Percentiles rank a stretch among this genome's conserved stretches.
phyloP scores from a whole-genome alignment of 1,140 invertebrate genomes.

The Archegozetes longisetosus region DNA sequence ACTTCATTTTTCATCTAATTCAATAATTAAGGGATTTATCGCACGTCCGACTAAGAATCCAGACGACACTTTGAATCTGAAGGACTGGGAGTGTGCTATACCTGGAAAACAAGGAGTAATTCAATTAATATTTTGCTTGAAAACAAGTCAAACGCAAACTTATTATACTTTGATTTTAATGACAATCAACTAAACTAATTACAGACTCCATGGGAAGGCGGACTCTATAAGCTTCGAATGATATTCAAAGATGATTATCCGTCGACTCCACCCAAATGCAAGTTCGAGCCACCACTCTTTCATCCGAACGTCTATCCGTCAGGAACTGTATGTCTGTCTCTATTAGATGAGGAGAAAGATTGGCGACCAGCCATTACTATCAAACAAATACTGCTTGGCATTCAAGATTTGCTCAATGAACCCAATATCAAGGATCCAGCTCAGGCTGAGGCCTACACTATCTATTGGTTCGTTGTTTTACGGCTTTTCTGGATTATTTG shows the following conservation, averaged over 20 bases:
- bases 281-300: slow-evolving; percentile 97
- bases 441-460: slow-evolving; percentile 98
- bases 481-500: slow-evolving; percentile 27
- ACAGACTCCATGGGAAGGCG: slow-evolving; percentile 83
- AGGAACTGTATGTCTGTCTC: slow-evolving; percentile 83
- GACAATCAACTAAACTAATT: slow-evolving; percentile 17
- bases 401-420: slow-evolving; percentile 95
- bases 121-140: slow-evolving; percentile 7
- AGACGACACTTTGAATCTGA: slow-evolving; percentile 75
- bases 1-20: neutral
- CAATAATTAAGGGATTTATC: slow-evolving; percentile 65
- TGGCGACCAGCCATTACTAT: slow-evolving; percentile 99
- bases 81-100: slow-evolving; percentile 94
- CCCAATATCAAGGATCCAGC: slow-evolving; percentile 99
- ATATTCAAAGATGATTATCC: slow-evolving; percentile 99
- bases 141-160: neutral
- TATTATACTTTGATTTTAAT: neutral
- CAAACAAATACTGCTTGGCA: slow-evolving; percentile 95
- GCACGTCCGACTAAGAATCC: slow-evolving; percentile 86
- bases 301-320: slow-evolving; percentile 99
- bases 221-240: slow-evolving; percentile 91
- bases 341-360: slow-evolving; percentile 97
- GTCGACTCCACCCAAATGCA: slow-evolving; percentile 97
- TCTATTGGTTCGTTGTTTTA: slow-evolving; percentile 53
- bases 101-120: slow-evolving; percentile 85